Evolutionary conservation across 2,113 vertebrate genomes (phyloP).

Genomic region (Seriola dumerili): DNA sequence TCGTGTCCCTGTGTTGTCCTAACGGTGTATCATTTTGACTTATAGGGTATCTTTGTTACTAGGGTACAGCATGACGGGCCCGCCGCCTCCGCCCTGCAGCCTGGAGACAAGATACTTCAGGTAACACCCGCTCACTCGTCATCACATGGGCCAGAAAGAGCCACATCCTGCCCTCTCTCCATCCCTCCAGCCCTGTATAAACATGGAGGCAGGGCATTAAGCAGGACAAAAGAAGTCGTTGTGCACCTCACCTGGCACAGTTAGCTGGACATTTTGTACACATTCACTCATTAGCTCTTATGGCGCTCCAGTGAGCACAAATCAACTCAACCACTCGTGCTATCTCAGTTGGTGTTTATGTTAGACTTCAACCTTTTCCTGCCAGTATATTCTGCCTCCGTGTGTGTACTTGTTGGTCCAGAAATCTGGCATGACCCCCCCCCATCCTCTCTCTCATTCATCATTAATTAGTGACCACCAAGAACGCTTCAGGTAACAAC

Average conservation of each 20-base stretch:
- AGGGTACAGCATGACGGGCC: conserved; percentile 99
- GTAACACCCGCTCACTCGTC: conserved; percentile 81
- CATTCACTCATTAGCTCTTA: neutral
- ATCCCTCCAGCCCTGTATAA: conserved; percentile 17
- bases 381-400: conserved; percentile 45
- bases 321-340: too few species aligned
- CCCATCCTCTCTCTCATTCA: conserved; percentile 14
- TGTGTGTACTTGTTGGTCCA: conserved; percentile 36
- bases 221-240: conserved; percentile 23
- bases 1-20: conserved; percentile 90
- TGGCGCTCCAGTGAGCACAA: neutral
- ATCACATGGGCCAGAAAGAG: conserved; percentile 38
- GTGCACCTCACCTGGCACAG: neutral
- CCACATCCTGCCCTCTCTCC: conserved; percentile 18
- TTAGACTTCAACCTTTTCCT: conserved; percentile 3
- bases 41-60: conserved; percentile 99
- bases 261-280: neutral
- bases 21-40: conserved; percentile 99
- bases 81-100: conserved; percentile 92
- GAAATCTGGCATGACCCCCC: conserved; percentile 40
- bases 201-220: conserved; percentile 68
- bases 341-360: neutral
- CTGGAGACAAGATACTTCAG: conserved; percentile 99
- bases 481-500: neutral
- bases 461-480: conserved; percentile 10